Evolutionary conservation across 2,888 invertebrate species (phyloP).

Genomic region (Xanthorhoe spadicearia): DNA sequence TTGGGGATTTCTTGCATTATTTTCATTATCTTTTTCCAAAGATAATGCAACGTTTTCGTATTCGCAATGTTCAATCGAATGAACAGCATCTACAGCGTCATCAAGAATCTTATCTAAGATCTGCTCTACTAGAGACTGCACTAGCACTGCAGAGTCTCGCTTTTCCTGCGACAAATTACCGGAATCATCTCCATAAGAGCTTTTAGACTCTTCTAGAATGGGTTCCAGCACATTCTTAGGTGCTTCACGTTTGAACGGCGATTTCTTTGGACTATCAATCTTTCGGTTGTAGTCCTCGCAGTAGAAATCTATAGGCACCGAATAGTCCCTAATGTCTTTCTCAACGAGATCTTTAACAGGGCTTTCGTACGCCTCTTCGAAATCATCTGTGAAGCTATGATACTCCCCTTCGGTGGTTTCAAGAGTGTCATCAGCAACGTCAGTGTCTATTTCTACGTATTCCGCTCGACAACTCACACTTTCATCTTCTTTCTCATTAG

Average conservation of each 20-base stretch:
- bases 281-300: conserved; percentile 67
- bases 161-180: conserved; percentile 51
- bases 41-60: neutral
- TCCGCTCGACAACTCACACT: conserved; percentile 51
- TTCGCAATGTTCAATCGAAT: conserved; percentile 5
- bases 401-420: conserved; percentile 75
- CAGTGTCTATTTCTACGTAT: conserved; percentile 43
- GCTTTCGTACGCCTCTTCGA: conserved; percentile 74
- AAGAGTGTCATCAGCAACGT: conserved; percentile 46
- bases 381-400: conserved; percentile 76
- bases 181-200: conserved; percentile 69
- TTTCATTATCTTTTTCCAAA: neutral
- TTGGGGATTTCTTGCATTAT: neutral
- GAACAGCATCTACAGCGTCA: conserved; percentile 6
- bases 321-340: conserved; percentile 80
- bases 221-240: conserved; percentile 66
- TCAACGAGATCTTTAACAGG: conserved; percentile 76
- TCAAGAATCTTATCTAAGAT: conserved; percentile 24
- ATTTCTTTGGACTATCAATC: conserved; percentile 59
- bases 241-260: conserved; percentile 42
- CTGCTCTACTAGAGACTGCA: conserved; percentile 35
- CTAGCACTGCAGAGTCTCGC: conserved; percentile 37
- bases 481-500: conserved; percentile 19
- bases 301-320: conserved; percentile 76
- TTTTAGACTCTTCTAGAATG: conserved; percentile 79